Evolutionary conservation across 2,797 vertebrate genomes (phyloP).

Genomic region (Ibycter americanus): DNA sequence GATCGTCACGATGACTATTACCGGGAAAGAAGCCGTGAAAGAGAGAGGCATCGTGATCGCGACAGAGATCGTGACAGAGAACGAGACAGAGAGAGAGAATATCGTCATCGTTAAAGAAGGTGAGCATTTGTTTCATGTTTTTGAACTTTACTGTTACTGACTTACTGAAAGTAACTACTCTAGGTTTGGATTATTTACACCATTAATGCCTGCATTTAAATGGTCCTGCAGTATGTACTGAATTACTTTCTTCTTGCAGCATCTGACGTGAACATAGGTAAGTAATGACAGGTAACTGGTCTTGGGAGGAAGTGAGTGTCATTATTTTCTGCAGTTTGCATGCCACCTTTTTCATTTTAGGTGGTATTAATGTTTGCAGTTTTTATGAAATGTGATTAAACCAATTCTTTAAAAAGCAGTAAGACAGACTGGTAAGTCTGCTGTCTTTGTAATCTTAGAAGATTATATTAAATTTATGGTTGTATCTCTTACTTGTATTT

Average conservation of each 20-base stretch:
- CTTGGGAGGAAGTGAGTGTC: neutral
- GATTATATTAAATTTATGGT: neutral
- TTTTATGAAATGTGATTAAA: constrained; percentile 6
- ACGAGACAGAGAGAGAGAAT: constrained; percentile 93
- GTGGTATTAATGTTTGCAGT: neutral
- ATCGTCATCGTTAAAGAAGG: constrained; percentile 93
- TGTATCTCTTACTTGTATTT: neutral
- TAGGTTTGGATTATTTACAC: constrained; percentile 48
- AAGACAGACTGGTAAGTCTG: constrained; percentile 5
- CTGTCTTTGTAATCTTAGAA: neutral
- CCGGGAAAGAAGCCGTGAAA: constrained; percentile 93
- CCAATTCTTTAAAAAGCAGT: neutral
- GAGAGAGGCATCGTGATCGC: constrained; percentile 94
- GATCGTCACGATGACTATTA: constrained; percentile 98
- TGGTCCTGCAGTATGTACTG: constrained; percentile 48
- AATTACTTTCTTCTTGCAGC: constrained; percentile 68
- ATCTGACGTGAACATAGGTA: constrained; percentile 54
- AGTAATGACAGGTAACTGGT: constrained; percentile 70
- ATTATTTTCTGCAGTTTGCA: neutral
- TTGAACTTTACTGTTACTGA: neutral
- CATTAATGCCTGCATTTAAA: constrained; percentile 55
- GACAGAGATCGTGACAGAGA: constrained; percentile 94
- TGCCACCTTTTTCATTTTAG: neutral
- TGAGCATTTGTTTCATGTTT: constrained; percentile 70
- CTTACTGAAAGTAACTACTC: constrained; percentile 27